Conservation (phyloP, 2,113 vertebrate genomes). For the Gnathochromis pfefferi region DNA sequence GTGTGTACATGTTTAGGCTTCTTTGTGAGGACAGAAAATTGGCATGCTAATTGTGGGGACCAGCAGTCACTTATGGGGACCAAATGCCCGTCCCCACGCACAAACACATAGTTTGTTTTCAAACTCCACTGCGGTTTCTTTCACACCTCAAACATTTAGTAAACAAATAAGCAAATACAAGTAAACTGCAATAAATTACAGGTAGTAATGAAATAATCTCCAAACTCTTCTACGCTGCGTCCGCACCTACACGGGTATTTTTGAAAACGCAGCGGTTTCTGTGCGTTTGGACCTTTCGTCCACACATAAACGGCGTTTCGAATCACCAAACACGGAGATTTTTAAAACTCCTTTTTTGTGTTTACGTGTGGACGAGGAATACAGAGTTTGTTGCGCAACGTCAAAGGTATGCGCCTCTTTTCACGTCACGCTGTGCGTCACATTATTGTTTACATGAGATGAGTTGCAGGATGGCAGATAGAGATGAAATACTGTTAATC, state of each 20-base stretch:
- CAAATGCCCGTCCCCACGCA: not conserved
- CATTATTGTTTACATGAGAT: too few relatives aligned
- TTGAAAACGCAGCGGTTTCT: too few relatives aligned
- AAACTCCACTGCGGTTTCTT: rapidly evolving
- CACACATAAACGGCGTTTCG: too few relatives aligned
- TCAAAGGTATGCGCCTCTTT: too few relatives aligned
- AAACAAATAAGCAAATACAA: not conserved
- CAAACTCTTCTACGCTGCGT: not conserved
- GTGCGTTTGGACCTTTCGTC: too few relatives aligned
- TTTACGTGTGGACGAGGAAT: too few relatives aligned
- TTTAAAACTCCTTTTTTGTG: too few relatives aligned
- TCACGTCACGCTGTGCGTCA: too few relatives aligned
- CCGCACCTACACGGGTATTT: rapidly evolving
- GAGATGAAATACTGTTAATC: too few relatives aligned
- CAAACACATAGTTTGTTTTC: not conserved
- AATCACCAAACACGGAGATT: rapidly evolving
- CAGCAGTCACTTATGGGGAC: not conserved
- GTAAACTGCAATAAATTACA: not conserved
- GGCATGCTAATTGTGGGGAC: not conserved
- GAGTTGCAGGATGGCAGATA: too few relatives aligned
- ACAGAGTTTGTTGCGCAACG: too few relatives aligned
- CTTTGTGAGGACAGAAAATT: not conserved
- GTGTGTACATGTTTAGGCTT: not conserved
- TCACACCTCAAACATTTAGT: not conserved
- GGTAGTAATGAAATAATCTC: not conserved